phyloP scores from a whole-genome alignment of 1,140 invertebrate species.

The Ceratoteleas bidentatus region DNA sequence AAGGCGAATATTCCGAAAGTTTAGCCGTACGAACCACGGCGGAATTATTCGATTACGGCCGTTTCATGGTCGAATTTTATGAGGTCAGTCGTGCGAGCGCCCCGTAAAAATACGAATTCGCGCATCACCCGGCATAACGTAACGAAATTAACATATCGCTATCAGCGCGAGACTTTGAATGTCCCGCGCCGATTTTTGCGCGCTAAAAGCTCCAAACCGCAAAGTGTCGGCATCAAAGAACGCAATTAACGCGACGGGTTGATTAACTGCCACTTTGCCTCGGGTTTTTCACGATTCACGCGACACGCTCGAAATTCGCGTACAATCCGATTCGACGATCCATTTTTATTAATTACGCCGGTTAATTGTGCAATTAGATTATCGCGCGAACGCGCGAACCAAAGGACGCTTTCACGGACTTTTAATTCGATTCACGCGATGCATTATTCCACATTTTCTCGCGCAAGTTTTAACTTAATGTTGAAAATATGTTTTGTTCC shows the following conservation, averaged over 20 bases:
- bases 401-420: slow-evolving; percentile 9
- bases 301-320: slow-evolving; percentile 12
- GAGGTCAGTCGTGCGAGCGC: slow-evolving; percentile 39
- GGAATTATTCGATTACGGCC: slow-evolving; percentile 47
- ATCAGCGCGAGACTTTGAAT: slow-evolving; percentile 50
- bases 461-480: not conserved
- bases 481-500: not conserved
- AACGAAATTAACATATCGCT: slow-evolving; percentile 57
- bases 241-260: slow-evolving; percentile 41
- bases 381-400: slow-evolving; percentile 8
- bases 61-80: slow-evolving; percentile 48
- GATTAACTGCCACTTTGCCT: slow-evolving; percentile 37
- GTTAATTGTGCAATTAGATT: slow-evolving; percentile 42
- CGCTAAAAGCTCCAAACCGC: slow-evolving; percentile 51
- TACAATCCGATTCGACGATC: not conserved
- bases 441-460: slow-evolving; percentile 5
- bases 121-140: slow-evolving; percentile 24
- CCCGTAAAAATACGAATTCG: slow-evolving; percentile 28
- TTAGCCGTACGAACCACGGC: slow-evolving; percentile 2
- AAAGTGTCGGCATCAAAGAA: slow-evolving; percentile 56
- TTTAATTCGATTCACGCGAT: slow-evolving; percentile 29
- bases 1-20: slow-evolving; percentile 14
- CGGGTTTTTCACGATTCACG: slow-evolving; percentile 8
- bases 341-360: slow-evolving; percentile 34
- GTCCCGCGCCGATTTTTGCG: slow-evolving; percentile 35